These are phyloP conservation scores for Thunnus albacares DNA, from an alignment of 2,797 vertebrate species.

Conservation along the genomic window DNA sequence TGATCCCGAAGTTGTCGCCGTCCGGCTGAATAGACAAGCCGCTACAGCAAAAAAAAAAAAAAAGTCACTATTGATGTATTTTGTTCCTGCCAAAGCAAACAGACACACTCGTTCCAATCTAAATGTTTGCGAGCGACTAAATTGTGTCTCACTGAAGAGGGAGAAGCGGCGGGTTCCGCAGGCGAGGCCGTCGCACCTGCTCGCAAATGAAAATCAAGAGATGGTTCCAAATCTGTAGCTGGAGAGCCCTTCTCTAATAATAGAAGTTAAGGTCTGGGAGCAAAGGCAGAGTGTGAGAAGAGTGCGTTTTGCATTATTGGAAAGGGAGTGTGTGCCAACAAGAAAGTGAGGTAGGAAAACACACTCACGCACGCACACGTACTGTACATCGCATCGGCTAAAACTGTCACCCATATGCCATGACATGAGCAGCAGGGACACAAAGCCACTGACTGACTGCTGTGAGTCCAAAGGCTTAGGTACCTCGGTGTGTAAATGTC, in stretches of 20 bases:
- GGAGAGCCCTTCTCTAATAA: constrained; percentile 65
- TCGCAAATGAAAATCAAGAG: constrained; percentile 47
- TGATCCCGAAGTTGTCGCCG: constrained; percentile 37
- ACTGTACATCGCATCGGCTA: constrained; percentile 28
- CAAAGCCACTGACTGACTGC: constrained; percentile 43
- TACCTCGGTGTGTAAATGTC: constrained; percentile 59
- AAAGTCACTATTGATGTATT: constrained; percentile 67
- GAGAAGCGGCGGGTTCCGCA: constrained; percentile 11
- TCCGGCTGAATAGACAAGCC: constrained; percentile 33
- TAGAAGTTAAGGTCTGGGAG: constrained; percentile 59
- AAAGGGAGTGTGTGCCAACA: constrained; percentile 9
- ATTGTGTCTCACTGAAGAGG: constrained; percentile 33
- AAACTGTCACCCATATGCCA: constrained; percentile 29
- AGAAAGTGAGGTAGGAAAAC: constrained; percentile 9
- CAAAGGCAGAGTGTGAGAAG: constrained; percentile 35
- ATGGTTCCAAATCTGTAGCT: constrained; percentile 12
- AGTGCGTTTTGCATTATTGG: constrained; percentile 61
- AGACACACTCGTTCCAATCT: constrained; percentile 30
- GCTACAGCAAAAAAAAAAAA: constrained; percentile 36
- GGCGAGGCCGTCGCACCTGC: constrained; percentile 42
- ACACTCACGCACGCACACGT: background rate
- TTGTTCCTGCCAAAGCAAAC: constrained; percentile 42
- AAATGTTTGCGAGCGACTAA: constrained; percentile 45
- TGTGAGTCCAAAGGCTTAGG: constrained; percentile 52
- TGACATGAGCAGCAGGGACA: constrained; percentile 48